Base-by-base conservation (phyloP, 2,888 invertebrate genomes). In the Drosophila formosana region DNA sequence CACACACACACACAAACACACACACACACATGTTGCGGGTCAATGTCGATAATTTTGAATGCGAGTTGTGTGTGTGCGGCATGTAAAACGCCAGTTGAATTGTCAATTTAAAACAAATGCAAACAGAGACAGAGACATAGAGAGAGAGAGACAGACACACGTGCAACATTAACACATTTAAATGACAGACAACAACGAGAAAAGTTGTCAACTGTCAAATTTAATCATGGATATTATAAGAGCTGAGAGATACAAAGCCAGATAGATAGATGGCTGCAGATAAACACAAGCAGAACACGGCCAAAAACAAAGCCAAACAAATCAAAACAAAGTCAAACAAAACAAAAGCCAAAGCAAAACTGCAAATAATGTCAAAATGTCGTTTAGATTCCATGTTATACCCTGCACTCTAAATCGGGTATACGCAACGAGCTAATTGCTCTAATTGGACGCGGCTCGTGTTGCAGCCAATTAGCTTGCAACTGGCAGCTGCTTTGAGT, bases 131-230 rank as follows among this genome's bases (percentile, higher is more conserved):
- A 61, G 55, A n/a, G n/a, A n/a, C n/a, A n/a, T n/a, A 58, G 45
- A 61, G 55, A 58, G 45, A 61, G 55, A 58, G 45, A 61, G 55
- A 18, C 18, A 18, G 18, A 18, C 18, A 69, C 49, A 34, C 18
- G 28, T 32, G 32, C 32, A 46, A 60, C 46, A 72, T 46, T 56
- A 61, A 65, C 57, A 76, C 52, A 76, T 56, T 61, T 49, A 57
- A 73, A 53, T 68, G 77, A 64, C 71, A 68, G 77, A 78, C 66
- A 80, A 77, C 84, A 85, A 75, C 81, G 61, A 64, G 67, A 86
- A 78, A 86, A 66, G 74, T 78, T 88, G 89, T 86, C 89, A 82
- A 80, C 80, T 84, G 83, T 88, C 83, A 88, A 84, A 82, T 86
- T 80, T 78, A 82, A 88, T 88, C 89, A 82, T 78, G 68, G 60